A percentile compares a stretch with the other conserved stretches of the same genome.
Conservation (phyloP, 1,140 invertebrate genomes). For the Hyles euphorbiae region DNA sequence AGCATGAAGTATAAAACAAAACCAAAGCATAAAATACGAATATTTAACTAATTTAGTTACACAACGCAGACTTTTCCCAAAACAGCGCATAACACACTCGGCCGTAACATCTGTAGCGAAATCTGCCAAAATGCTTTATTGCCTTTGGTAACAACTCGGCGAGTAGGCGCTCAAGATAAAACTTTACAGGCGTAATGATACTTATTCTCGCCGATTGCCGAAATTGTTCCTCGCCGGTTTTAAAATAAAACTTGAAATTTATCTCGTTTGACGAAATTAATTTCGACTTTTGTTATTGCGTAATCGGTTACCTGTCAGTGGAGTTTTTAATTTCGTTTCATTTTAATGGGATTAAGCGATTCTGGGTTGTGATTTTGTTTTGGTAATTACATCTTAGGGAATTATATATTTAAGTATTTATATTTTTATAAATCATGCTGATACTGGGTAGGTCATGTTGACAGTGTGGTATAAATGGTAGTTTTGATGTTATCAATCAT, state of each 20-base stretch:
- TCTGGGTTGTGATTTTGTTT: too few relatives aligned
- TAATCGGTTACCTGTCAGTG: constrained; percentile 54
- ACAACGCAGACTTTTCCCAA: constrained; percentile 25
- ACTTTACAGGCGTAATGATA: constrained; percentile 70
- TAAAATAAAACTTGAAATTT: constrained; percentile 61
- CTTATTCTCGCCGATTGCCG: constrained; percentile 62
- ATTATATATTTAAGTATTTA: too few relatives aligned
- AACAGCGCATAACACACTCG: too few relatives aligned
- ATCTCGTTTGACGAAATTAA: constrained; percentile 56
- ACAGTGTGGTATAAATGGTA: too few relatives aligned
- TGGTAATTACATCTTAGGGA: too few relatives aligned
- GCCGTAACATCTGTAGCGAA: constrained; percentile 26
- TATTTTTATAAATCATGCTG: too few relatives aligned
- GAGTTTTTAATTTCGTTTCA: constrained; percentile 41
- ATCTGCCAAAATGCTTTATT: constrained; percentile 71
- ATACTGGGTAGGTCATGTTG: too few relatives aligned
- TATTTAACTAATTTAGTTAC: too few relatives aligned
- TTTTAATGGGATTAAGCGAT: too few relatives aligned
- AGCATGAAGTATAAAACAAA: too few relatives aligned
- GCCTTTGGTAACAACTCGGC: constrained; percentile 47
- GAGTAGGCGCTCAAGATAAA: constrained; percentile 57
- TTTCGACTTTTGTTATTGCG: constrained; percentile 57
- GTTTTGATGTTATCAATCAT: too few relatives aligned
- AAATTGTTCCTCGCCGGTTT: constrained; percentile 57
- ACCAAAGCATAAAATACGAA: too few relatives aligned